Conservation (phyloP, 35 echinoderm and acorn worm genomes). For the Lytechinus variegatus region DNA sequence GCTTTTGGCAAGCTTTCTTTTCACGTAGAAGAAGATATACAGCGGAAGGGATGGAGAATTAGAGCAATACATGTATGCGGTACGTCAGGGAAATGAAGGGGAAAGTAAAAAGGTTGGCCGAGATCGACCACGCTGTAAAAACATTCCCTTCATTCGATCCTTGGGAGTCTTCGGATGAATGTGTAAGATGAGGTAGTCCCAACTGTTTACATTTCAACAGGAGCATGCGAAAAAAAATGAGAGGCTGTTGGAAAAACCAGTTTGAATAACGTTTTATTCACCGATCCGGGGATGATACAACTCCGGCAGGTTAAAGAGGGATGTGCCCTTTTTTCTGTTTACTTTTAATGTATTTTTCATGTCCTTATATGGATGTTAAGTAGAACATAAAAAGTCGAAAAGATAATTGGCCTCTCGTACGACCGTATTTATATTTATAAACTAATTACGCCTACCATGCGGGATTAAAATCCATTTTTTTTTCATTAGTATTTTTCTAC, state of each 20-base stretch:
- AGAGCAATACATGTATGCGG: constrained; percentile 28
- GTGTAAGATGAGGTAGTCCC: constrained; percentile 1
- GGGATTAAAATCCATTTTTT: no score
- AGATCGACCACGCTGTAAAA: constrained; percentile 17
- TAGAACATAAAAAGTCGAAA: no score
- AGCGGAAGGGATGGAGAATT: background rate
- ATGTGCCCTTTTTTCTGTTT: background rate
- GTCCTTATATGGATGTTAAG: no score
- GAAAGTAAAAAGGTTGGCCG: background rate
- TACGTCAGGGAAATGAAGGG: background rate
- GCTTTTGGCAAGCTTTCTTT: constrained; percentile 17
- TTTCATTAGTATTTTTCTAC: no score
- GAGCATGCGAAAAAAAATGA: background rate
- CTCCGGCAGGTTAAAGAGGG: background rate
- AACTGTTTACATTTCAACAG: background rate
- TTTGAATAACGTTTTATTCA: background rate
- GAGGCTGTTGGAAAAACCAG: background rate
- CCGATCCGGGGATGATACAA: background rate
- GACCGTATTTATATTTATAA: no score
- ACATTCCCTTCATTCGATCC: background rate
- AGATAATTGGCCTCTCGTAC: no score
- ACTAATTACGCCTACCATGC: no score
- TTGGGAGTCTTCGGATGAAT: background rate
- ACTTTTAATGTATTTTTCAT: background rate
- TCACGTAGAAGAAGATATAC: constrained; percentile 5